phyloP scores from a whole-genome alignment of 1,140 invertebrate genomes.

The Armadillidium nasatum region DNA sequence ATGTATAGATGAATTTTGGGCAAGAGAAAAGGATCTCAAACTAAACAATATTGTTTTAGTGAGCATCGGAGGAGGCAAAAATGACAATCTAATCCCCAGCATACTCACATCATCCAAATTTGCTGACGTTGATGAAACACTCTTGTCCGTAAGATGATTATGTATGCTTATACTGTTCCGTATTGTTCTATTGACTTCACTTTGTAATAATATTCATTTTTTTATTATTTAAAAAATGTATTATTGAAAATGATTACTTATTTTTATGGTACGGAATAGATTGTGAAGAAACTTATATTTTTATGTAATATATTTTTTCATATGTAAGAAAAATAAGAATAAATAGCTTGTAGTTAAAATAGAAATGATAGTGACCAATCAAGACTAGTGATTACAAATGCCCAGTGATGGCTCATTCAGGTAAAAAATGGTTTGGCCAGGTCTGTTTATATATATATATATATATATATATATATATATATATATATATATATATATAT shows the following conservation, averaged over 20 bases:
- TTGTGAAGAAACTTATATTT: not conserved
- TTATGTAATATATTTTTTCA: not conserved
- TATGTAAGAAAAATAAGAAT: not conserved
- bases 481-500: too few species aligned
- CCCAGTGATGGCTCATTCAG: too few species aligned
- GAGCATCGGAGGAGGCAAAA: not conserved
- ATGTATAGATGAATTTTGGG: not conserved
- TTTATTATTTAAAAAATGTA: not conserved
- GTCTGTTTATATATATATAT: too few species aligned
- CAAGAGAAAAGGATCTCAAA: not conserved
- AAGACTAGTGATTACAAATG: too few species aligned
- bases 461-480: too few species aligned
- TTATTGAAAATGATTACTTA: not conserved
- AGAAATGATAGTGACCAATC: too few species aligned
- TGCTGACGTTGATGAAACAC: not conserved
- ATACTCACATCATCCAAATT: not conserved
- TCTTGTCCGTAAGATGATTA: constrained; percentile 1
- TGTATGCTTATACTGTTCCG: not conserved
- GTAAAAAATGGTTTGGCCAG: too few species aligned
- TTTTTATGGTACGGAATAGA: too few species aligned
- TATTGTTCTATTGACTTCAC: too few species aligned
- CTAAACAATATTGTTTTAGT: not conserved
- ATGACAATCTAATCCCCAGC: not conserved
- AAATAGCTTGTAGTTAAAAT: too few species aligned
- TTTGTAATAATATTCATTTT: not conserved